Evolutionary conservation across 2,888 invertebrate species (phyloP), one percentile per base, ranked within the genome.

Genomic region (Pedicia rivosa): DNA sequence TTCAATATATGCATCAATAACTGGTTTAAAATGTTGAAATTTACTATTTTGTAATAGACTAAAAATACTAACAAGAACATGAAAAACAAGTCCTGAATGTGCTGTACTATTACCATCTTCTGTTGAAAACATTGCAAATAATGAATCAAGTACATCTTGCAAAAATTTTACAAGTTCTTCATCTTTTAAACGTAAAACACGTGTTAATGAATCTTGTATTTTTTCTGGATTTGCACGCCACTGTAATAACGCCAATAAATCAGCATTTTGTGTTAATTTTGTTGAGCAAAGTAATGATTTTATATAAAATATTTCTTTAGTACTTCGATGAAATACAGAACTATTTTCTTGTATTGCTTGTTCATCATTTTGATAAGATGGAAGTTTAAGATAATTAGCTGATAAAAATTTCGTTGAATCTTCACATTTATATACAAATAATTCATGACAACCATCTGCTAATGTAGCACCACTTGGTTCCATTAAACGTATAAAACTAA

Each of bases 261-360:
- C 91, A 51, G 84, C 81, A 54, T 94, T 94, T 61, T 94, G 94
- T 0, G 95, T 94, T 7, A 94, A 66, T 59, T 95, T 95, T n/a
- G 94, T 94, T 15, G 94, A 94, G 57, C 91, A 92, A 16, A 95
- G 65, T 27, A 87, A 57, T 0, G 92, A 90, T 49, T 73, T 75
- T 8, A 94, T 72, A 28, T 73, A 72, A 41, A 91, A 78, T 10
- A 74, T 70, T 62, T 94, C 94, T 57, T 84, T 86, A 43, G 80
- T 74, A 45, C 86, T 87, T 48, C 81, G 68, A 44, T 78, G 74
- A 58, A 84, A 87, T 32, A 72, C 54, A 2, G 66, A 59, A 42
- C 56, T 60, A 22, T 59, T 66, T 22, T 63, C 54, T 9, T 64
- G 47, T 40, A 63, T 55, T 5, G 62, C 57, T 31, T 67, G 68